Evolutionary conservation across 2,113 vertebrate genomes (phyloP).

Genomic region (cattle (Bos taurus)): DNA sequence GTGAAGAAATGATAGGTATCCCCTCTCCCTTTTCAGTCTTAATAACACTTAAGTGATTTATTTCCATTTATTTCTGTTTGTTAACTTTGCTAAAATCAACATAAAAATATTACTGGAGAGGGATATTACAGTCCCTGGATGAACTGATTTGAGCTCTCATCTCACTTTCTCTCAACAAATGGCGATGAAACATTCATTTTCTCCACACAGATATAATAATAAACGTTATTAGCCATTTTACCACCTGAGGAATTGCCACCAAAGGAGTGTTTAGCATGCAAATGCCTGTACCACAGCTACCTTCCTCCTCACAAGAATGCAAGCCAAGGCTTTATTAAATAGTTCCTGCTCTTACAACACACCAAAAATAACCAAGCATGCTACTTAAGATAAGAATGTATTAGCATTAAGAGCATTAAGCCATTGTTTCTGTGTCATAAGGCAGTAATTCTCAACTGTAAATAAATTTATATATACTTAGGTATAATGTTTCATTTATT

Average conservation of each 20-base stretch:
- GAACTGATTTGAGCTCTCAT: conserved; percentile 64
- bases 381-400: conserved; percentile 22
- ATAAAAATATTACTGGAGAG: conserved; percentile 57
- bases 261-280: conserved; percentile 62
- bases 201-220: conserved; percentile 65
- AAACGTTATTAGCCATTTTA: conserved; percentile 71
- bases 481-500: conserved; percentile 42
- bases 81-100: conserved; percentile 63
- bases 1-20: conserved; percentile 69
- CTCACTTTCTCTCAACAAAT: conserved; percentile 59
- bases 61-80: conserved; percentile 27
- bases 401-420: conserved; percentile 18
- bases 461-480: background rate
- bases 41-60: conserved; percentile 61
- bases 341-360: background rate
- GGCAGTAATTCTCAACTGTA: background rate
- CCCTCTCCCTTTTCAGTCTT: conserved; percentile 75
- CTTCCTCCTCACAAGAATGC: conserved; percentile 40
- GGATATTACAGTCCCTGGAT: conserved; percentile 48
- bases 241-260: conserved; percentile 66
- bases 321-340: conserved; percentile 40
- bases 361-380: background rate
- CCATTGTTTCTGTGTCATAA: background rate
- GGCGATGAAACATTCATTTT: conserved; percentile 63
- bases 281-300: conserved; percentile 31